Percentiles rank a stretch among this genome's conserved stretches.
Conservation (phyloP, 2,113 vertebrate genomes). For the Conger conger region DNA sequence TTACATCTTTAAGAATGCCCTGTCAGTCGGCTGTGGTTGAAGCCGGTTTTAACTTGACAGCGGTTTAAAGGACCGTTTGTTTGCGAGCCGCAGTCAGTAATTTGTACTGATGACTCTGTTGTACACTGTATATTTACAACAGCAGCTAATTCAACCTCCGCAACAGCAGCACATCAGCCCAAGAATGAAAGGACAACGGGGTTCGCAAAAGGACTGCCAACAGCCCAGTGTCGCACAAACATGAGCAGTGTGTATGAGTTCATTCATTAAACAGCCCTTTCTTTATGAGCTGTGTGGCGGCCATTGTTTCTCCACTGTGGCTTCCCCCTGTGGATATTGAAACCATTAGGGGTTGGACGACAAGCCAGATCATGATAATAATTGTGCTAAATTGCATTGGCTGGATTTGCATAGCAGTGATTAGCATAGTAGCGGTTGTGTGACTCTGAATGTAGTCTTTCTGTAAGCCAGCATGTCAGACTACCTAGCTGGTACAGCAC, state of each 20-base stretch:
- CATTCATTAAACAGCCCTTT: conserved; percentile 5
- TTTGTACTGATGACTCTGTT: background rate
- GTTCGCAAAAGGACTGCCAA: conserved; percentile 6
- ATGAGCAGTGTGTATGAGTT: conserved; percentile 16
- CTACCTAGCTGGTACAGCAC: background rate
- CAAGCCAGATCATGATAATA: background rate
- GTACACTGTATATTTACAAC: conserved; percentile 4
- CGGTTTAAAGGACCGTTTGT: conserved; percentile 15
- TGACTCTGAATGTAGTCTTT: conserved; percentile 15
- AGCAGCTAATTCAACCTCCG: conserved; percentile 14
- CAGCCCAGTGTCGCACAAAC: conserved; percentile 25
- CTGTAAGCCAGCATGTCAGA: background rate
- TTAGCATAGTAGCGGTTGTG: conserved; percentile 27
- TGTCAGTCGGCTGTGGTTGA: background rate
- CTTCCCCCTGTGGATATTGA: conserved; percentile 10
- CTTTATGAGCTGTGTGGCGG: conserved; percentile 25
- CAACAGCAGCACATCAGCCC: background rate
- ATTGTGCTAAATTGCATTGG: background rate
- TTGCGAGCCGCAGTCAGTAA: conserved; percentile 19
- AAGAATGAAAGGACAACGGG: background rate
- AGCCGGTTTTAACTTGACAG: background rate
- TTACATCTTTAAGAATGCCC: background rate
- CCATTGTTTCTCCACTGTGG: conserved; percentile 23
- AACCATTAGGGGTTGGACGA: conserved; percentile 5
- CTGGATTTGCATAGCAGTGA: background rate